Conservation (phyloP, 2,113 vertebrate genomes). For the Vombatus ursinus region DNA sequence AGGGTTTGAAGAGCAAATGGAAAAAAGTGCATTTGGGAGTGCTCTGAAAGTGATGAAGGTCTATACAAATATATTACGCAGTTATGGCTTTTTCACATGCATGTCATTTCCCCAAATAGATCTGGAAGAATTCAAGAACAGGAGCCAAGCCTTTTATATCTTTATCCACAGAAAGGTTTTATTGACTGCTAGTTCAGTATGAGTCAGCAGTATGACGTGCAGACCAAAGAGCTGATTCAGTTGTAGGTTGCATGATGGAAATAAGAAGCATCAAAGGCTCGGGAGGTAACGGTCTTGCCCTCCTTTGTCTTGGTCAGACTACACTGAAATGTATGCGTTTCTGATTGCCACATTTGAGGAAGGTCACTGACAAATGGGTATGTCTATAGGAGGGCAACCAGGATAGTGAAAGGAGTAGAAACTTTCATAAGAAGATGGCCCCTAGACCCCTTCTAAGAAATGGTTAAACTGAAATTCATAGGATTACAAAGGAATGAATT, state of each 20-base stretch:
- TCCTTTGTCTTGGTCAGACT: not conserved
- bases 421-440: not conserved
- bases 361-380: not conserved
- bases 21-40: not conserved
- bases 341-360: not conserved
- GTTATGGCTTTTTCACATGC: not conserved
- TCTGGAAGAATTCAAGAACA: not conserved
- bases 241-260: not conserved
- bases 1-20: not conserved
- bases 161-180: not conserved
- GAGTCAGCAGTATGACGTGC: not conserved
- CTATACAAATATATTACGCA: not conserved
- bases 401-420: not conserved
- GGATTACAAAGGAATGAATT: no score
- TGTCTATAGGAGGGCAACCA: not conserved
- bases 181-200: not conserved
- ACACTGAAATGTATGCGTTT: not conserved
- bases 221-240: not conserved
- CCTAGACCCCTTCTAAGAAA: no score
- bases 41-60: not conserved
- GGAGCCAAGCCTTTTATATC: not conserved
- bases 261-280: not conserved
- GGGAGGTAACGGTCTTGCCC: not conserved
- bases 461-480: no score
- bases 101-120: not conserved